Base-by-base conservation (phyloP, 1,140 invertebrate species). In the Drosophila prosaltans region DNA sequence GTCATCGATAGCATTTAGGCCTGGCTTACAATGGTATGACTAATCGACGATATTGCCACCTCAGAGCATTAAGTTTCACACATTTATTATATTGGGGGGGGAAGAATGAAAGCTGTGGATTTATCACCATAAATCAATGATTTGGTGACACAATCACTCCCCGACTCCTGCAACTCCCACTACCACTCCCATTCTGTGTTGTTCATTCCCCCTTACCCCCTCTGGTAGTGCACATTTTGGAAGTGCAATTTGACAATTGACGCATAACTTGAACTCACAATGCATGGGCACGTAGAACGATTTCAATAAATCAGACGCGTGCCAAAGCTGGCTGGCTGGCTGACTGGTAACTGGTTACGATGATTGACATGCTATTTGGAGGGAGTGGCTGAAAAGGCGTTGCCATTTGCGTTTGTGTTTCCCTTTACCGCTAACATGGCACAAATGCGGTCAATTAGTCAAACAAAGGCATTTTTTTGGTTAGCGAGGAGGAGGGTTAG, bases 401-500 rank as follows among this genome's bases (percentile, higher is more conserved):
- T 61, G 24, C 58, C 36, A 21, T 32, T 43, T 43, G 11, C 3
- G n/a, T 43, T 43, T 43, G 11, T n/a, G n/a, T 43, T 43, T 43
- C 30, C 32, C 21, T 6, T 30, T 45, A 45, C 59, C 40, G 57
- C 36, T 72, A 65, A 72, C 65, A 48, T 16, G 51, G 54, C 72
- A 76, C 65, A 70, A 83, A 73, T 80, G 78, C 69, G 83, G 83
- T 73, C 82, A 86, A 86, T 86, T 86, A 86, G 82, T 88, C 61
- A 74, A 77, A 88, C 83, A 82, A 72, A 72, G 70, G 57, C 45
- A 36, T 41, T 65, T 78, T 70, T 64, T 30, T 30, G 28, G 28
- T 2, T 30, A 30, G 16, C 16, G 16, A 59, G 55, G 45, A 59
- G 24, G 36, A 67, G 32, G 32, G 32, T 36, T 36, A 7, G 32